phyloP scores from a whole-genome alignment of 2,888 invertebrate genomes.

The Drosophila paranaensis region DNA sequence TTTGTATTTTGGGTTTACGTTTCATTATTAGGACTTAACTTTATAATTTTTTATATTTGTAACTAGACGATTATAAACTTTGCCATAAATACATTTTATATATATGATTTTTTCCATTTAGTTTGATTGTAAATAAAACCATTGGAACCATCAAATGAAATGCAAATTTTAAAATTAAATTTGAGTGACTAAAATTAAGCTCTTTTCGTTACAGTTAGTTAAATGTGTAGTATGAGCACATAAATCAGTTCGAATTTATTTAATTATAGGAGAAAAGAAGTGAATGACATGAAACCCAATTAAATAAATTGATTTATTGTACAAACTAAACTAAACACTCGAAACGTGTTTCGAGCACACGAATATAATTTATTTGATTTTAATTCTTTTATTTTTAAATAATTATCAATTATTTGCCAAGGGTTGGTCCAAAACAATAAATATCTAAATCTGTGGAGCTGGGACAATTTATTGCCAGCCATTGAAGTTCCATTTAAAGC shows the following conservation, averaged over 20 bases:
- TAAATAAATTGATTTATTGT: neutral
- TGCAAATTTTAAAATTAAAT: neutral
- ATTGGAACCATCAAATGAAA: conserved; percentile 5
- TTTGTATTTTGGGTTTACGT: conserved; percentile 8
- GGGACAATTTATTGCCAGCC: neutral
- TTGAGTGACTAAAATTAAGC: conserved; percentile 2
- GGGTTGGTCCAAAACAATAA: neutral
- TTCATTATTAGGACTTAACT: conserved; percentile 19
- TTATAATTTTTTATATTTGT: conserved; percentile 35
- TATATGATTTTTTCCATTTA: neutral
- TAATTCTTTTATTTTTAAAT: neutral
- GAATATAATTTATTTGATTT: neutral
- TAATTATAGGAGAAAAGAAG: neutral
- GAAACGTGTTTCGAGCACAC: neutral
- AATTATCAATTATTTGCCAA: neutral
- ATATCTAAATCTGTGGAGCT: no score
- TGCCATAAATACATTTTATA: conserved; percentile 42
- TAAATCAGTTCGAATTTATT: neutral
- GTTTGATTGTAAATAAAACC: neutral
- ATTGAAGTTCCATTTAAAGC: neutral
- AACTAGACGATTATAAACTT: conserved; percentile 76
- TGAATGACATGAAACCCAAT: neutral
- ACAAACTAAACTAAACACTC: neutral
- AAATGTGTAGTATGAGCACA: neutral
- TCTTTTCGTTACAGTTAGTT: neutral